phyloP scores from a whole-genome alignment of 2,797 vertebrate species.

The Sebastes taczanowskii region DNA sequence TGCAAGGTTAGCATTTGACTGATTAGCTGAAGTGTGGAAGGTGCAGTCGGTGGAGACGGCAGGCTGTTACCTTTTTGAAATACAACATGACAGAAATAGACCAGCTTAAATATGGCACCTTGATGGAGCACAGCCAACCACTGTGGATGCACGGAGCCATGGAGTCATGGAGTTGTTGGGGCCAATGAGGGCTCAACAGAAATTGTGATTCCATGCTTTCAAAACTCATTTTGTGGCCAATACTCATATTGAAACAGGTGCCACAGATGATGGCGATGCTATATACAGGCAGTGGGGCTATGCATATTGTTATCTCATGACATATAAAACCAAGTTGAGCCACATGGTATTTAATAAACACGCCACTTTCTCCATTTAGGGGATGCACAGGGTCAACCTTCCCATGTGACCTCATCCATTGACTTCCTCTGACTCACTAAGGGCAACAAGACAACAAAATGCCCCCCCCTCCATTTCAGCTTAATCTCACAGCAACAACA shows the following conservation, averaged over 20 bases:
- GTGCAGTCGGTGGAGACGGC: constrained; percentile 33
- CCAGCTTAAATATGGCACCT: constrained; percentile 55
- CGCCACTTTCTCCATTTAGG: constrained; percentile 11
- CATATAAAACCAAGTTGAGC: not conserved
- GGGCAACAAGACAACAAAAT: constrained; percentile 47
- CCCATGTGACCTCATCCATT: constrained; percentile 35
- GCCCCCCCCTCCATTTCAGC: not conserved
- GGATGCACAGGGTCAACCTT: constrained; percentile 17
- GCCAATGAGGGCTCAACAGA: not conserved
- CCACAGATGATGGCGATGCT: not conserved
- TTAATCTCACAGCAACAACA: constrained; percentile 70
- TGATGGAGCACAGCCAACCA: constrained; percentile 15
- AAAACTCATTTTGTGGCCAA: not conserved
- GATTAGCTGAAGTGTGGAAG: constrained; percentile 1
- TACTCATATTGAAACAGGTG: not conserved
- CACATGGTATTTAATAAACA: not conserved
- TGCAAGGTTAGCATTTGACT: not conserved
- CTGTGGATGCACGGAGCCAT: not conserved
- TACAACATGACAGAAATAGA: constrained; percentile 72
- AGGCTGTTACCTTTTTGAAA: constrained; percentile 64
- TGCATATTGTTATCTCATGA: not conserved
- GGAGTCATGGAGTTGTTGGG: not conserved
- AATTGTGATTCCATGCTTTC: not conserved
- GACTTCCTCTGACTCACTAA: constrained; percentile 48
- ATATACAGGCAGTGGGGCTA: not conserved